Conservation (phyloP, 2,888 invertebrate species). For the Frankliniella intonsa region DNA sequence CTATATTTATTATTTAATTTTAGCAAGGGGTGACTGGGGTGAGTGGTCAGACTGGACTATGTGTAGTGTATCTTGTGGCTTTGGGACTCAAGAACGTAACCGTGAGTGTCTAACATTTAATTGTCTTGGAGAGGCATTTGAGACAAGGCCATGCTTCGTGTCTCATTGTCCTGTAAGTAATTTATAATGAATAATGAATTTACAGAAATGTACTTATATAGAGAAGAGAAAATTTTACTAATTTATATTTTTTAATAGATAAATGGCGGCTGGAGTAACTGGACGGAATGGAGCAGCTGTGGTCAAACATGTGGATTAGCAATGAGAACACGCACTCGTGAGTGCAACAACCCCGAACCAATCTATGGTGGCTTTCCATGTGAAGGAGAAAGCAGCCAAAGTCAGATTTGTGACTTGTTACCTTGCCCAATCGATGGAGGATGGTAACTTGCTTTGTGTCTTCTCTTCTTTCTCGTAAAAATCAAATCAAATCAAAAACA, state of each 20-base stretch:
- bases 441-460: slow-evolving; percentile 40
- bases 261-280: slow-evolving; percentile 46
- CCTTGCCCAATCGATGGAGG: slow-evolving; percentile 49
- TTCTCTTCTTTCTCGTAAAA: neutral
- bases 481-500: neutral
- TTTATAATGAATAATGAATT: slow-evolving; percentile 7
- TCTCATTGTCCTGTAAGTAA: slow-evolving; percentile 45
- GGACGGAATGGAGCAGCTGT: slow-evolving; percentile 49
- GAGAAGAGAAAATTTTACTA: neutral
- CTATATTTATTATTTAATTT: neutral
- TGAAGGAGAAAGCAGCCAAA: slow-evolving; percentile 44
- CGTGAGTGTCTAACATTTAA: slow-evolving; percentile 43
- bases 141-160: slow-evolving; percentile 32
- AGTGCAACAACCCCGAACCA: slow-evolving; percentile 47
- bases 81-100: slow-evolving; percentile 47
- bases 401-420: slow-evolving; percentile 45
- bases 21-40: slow-evolving; percentile 54
- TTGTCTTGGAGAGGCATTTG: slow-evolving; percentile 29
- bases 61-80: slow-evolving; percentile 51
- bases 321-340: slow-evolving; percentile 44
- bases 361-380: slow-evolving; percentile 47
- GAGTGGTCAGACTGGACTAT: slow-evolving; percentile 49
- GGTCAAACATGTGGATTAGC: slow-evolving; percentile 48
- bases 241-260: slow-evolving; percentile 38
- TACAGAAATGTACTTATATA: neutral